These are phyloP conservation scores for Lineus longissimus DNA, from an alignment of 1,140 invertebrate genomes.

Conservation along the genomic window DNA sequence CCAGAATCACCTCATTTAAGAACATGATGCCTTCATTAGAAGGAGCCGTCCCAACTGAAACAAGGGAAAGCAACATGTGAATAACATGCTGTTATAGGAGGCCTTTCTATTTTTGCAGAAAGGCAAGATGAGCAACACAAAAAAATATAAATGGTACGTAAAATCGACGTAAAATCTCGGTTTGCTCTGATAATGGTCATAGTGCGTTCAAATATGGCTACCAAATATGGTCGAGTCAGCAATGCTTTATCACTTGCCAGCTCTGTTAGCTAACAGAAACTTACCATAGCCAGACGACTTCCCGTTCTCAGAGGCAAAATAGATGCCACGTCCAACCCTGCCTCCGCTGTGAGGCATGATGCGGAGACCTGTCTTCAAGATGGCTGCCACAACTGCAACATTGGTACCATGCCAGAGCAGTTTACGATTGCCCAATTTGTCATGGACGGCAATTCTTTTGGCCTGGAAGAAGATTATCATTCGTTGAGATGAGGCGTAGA, in stretches of 20 bases:
- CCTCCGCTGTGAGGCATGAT: slow-evolving; percentile 59
- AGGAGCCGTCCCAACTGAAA: slow-evolving; percentile 32
- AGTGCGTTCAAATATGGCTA: no score
- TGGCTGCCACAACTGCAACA: slow-evolving; percentile 58
- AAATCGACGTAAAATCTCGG: no score
- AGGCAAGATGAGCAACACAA: no score
- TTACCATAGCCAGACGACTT: slow-evolving; percentile 54
- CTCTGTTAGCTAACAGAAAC: background rate
- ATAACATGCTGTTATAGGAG: no score
- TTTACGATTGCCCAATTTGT: slow-evolving; percentile 48
- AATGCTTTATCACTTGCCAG: background rate
- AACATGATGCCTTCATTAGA: slow-evolving; percentile 52
- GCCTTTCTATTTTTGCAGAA: no score
- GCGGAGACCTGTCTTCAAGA: slow-evolving; percentile 55
- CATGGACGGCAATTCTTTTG: slow-evolving; percentile 37
- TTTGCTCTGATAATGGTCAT: no score
- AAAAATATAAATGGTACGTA: no score
- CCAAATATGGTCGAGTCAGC: background rate
- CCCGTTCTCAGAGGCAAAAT: slow-evolving; percentile 55
- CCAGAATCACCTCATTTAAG: slow-evolving; percentile 55
- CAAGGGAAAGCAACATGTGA: background rate
- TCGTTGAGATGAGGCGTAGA: background rate
- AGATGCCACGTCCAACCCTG: slow-evolving; percentile 55
- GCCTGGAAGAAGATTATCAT: slow-evolving; percentile 4
- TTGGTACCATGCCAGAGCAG: slow-evolving; percentile 58